Percentiles rank a stretch among this genome's conserved stretches.
Conservation (phyloP, 2,797 vertebrate genomes). For the Onychomys arenicola region DNA sequence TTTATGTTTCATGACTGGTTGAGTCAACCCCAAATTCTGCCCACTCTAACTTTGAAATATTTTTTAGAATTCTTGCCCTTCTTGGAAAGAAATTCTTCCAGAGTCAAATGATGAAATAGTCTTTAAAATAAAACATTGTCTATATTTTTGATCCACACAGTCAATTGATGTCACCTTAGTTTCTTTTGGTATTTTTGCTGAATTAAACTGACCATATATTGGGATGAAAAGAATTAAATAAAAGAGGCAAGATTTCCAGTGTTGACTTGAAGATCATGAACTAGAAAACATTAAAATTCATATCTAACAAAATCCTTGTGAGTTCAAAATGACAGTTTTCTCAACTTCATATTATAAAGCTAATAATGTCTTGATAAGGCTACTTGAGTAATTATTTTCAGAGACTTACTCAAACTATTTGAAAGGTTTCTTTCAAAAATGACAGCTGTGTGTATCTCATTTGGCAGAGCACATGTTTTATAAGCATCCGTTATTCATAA, state of each 20-base stretch:
- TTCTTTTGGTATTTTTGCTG: background rate
- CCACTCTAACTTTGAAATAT: background rate
- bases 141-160: background rate
- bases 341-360: background rate
- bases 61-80: background rate
- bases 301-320: constrained; percentile 4
- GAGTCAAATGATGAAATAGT: background rate
- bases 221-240: background rate
- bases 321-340: constrained; percentile 2
- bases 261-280: constrained; percentile 9
- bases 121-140: background rate
- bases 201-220: constrained; percentile 22
- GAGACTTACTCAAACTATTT: background rate
- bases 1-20: background rate
- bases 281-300: constrained; percentile 29
- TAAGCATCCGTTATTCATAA: background rate
- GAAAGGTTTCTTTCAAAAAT: constrained; percentile 30
- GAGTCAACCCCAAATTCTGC: background rate
- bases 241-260: background rate
- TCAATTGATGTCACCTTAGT: background rate
- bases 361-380: background rate
- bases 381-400: background rate
- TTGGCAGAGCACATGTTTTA: background rate
- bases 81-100: background rate
- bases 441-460: background rate